Conservation (phyloP, 2,797 vertebrate genomes). For the Sebastes oblongus region DNA sequence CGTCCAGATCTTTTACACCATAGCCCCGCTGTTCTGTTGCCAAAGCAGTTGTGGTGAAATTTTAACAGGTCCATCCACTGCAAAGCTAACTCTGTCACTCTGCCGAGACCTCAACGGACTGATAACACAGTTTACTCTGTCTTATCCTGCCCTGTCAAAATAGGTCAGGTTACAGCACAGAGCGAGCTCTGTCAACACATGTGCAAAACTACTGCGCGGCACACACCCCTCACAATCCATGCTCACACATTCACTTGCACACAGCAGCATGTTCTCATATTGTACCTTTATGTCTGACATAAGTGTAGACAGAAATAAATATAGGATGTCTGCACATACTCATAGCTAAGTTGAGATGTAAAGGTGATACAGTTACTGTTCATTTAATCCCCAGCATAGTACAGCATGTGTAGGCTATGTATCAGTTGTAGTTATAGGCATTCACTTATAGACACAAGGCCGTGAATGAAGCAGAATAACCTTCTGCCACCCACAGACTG, state of each 20-base stretch:
- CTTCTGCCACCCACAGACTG: background rate
- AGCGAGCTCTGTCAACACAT: constrained; percentile 69
- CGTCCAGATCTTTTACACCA: constrained; percentile 63
- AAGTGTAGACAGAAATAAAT: background rate
- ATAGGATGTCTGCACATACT: background rate
- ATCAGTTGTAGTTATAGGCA: background rate
- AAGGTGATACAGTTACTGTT: background rate
- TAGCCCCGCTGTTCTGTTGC: constrained; percentile 41
- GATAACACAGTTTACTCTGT: constrained; percentile 83
- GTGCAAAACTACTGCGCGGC: constrained; percentile 33
- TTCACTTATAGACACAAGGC: background rate
- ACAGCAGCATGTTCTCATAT: constrained; percentile 4
- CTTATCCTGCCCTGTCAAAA: constrained; percentile 71
- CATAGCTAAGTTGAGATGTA: background rate
- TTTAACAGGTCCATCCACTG: constrained; percentile 81
- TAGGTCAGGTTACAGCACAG: constrained; percentile 80
- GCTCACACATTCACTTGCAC: constrained; percentile 14
- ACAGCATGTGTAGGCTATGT: background rate
- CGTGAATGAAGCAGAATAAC: background rate
- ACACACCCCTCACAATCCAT: constrained; percentile 38
- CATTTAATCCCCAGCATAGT: background rate
- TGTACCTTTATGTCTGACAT: background rate
- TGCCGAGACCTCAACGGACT: constrained; percentile 60
- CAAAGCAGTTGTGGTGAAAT: constrained; percentile 74
- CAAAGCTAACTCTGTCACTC: constrained; percentile 64